Evolutionary conservation across 2,888 invertebrate genomes (phyloP), one percentile per base, ranked within the genome.

Genomic region (Xanthorhoe spadicearia): DNA sequence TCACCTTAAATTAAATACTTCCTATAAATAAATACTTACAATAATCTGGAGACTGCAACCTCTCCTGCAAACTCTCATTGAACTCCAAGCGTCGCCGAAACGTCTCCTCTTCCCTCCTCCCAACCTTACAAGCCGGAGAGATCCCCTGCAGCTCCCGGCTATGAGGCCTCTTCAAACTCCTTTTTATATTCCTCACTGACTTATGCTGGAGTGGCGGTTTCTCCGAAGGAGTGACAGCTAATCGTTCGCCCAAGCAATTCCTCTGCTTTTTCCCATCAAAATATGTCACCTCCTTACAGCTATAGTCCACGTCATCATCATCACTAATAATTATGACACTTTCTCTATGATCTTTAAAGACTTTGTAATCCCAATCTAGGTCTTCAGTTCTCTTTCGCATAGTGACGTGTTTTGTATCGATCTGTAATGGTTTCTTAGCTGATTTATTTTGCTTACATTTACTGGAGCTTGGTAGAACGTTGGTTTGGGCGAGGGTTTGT

Each of bases 151-250:
- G 66, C 71, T 91, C 92, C 18, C 86, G 78, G 69, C 92, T 92
- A 51, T 88, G 89, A 0, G 90, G 91, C 58, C 90, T 82, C 64
- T 86, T 91, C 0, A 91, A 72, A 77, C 90, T 92, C 48, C 80
- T 85, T 71, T 92, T 92, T 28, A 91, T 82, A 76, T 92, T 91
- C 56, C 72, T 90, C 0, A 89, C 74, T 48, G 80, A 78, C 54
- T 69, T 83, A 0, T 79, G 76, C 61, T 87, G 84, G 48, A 85
- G 69, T 0, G 64, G 71, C 49, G 79, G 80, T 0, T 78, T 35
- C 4, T 72, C 70, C 0, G 89, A 32, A 15, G 66, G 89, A 10
- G 90, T 90, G 0, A 77, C 74, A 2, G 75, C 74, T 1, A 70
- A 73, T 17, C 68, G 55, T 8, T 77, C 77, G 1, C 66, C 74